Percentiles rank a stretch among this genome's conserved stretches.
phyloP scores from a whole-genome alignment of 2,888 invertebrate genomes.

The Nephrotoma guestfalica region DNA sequence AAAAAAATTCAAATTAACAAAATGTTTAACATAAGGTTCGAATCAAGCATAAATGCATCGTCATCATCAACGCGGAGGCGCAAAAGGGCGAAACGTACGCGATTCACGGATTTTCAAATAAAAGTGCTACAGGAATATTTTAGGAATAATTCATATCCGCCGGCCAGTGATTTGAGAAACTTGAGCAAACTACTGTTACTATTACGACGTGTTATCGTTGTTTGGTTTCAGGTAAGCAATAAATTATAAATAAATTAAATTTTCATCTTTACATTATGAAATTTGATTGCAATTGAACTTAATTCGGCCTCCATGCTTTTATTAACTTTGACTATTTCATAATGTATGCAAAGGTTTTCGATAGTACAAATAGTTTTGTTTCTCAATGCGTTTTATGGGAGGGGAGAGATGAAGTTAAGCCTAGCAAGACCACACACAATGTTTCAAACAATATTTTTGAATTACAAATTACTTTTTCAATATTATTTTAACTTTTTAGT shows the following conservation, averaged over 20 bases:
- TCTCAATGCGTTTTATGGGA: background rate
- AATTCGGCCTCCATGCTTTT: background rate
- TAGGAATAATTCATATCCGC: constrained; percentile 99
- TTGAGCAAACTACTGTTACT: constrained; percentile 86
- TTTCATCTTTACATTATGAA: background rate
- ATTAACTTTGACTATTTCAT: background rate
- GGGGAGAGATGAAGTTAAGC: no score
- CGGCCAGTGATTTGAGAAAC: constrained; percentile 97
- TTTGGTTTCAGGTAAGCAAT: constrained; percentile 68
- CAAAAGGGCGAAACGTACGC: constrained; percentile 93
- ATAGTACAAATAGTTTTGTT: background rate
- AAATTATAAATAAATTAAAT: background rate
- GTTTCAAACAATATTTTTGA: no score
- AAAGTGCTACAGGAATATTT: constrained; percentile 99
- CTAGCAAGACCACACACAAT: no score
- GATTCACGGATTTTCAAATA: constrained; percentile 99
- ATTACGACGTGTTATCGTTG: constrained; percentile 96
- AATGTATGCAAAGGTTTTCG: background rate
- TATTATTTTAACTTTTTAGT: no score
- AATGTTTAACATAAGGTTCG: constrained; percentile 28
- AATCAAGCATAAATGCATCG: constrained; percentile 57
- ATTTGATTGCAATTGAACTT: background rate
- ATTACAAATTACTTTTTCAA: no score
- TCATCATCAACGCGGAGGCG: constrained; percentile 69
- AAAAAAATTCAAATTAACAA: constrained; percentile 31